A percentile compares a stretch with the other conserved stretches of the same genome.
phyloP scores from a whole-genome alignment of 2,888 invertebrate genomes.

The Latheticus oryzae region DNA sequence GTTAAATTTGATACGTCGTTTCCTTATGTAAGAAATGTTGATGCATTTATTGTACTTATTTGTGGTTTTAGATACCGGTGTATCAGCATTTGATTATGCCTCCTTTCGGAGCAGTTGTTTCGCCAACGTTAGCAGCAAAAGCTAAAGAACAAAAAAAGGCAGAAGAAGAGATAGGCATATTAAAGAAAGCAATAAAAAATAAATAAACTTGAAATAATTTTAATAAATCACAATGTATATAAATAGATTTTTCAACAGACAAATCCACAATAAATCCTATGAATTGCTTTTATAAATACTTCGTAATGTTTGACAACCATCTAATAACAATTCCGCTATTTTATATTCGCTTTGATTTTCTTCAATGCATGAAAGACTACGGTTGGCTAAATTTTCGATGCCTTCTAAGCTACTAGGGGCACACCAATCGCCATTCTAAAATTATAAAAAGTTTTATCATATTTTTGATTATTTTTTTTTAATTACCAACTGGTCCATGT shows the following conservation, averaged over 20 bases:
- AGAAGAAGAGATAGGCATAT: slow-evolving; percentile 3
- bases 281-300: slow-evolving; percentile 60
- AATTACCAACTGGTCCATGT: slow-evolving; percentile 77
- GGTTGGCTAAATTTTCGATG: slow-evolving; percentile 63
- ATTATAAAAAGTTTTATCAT: slow-evolving; percentile 36
- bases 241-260: slow-evolving; percentile 30
- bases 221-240: slow-evolving; percentile 36
- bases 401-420: slow-evolving; percentile 57
- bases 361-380: slow-evolving; percentile 64
- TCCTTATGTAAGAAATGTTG: slow-evolving; percentile 64
- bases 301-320: slow-evolving; percentile 64
- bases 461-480: neutral
- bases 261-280: slow-evolving; percentile 13
- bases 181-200: neutral
- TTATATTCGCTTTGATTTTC: slow-evolving; percentile 60
- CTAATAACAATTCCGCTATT: slow-evolving; percentile 67
- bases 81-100: slow-evolving; percentile 76
- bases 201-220: neutral
- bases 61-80: slow-evolving; percentile 72
- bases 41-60: no score
- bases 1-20: slow-evolving; percentile 73
- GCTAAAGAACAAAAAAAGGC: neutral
- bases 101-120: slow-evolving; percentile 47
- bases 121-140: neutral
- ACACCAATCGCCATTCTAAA: slow-evolving; percentile 62